Evolutionary conservation across 2,113 vertebrate species (phyloP).

Genomic region (Burhinus bistriatus): DNA sequence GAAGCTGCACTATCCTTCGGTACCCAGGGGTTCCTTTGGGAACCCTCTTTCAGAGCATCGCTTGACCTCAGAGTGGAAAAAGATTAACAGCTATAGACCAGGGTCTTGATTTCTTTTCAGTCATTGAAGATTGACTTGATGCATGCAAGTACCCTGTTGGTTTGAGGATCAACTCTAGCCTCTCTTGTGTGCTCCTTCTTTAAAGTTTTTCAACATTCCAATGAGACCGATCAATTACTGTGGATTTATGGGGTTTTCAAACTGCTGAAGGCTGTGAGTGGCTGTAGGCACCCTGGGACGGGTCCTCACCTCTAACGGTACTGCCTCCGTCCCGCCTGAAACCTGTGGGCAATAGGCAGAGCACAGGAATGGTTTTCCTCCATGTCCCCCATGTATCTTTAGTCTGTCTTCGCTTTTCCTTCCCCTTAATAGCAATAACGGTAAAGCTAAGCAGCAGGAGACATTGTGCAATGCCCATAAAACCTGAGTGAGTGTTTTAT

Average conservation of each 20-base stretch:
- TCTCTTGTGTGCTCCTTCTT: not conserved
- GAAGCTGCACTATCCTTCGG: not conserved
- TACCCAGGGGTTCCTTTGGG: not conserved
- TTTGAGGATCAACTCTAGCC: not conserved
- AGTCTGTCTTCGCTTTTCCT: not conserved
- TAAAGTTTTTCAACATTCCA: not conserved
- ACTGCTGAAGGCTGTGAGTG: fast-evolving
- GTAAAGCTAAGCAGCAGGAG: not conserved
- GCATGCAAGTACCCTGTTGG: not conserved
- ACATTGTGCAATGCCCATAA: not conserved
- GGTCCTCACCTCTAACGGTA: not conserved
- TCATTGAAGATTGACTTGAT: not conserved
- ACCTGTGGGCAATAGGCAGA: not conserved
- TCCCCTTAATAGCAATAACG: not conserved
- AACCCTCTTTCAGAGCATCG: not conserved
- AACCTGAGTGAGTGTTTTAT: not conserved
- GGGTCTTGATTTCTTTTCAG: not conserved
- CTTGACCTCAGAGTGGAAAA: not conserved
- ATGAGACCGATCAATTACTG: not conserved
- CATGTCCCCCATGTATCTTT: not conserved
- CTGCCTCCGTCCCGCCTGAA: not conserved
- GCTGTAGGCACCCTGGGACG: fast-evolving
- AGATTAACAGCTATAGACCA: not conserved
- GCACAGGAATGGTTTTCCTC: not conserved
- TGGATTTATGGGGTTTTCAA: not conserved